Base-by-base conservation (phyloP, 2,113 vertebrate species). In the Chaenocephalus aceratus region DNA sequence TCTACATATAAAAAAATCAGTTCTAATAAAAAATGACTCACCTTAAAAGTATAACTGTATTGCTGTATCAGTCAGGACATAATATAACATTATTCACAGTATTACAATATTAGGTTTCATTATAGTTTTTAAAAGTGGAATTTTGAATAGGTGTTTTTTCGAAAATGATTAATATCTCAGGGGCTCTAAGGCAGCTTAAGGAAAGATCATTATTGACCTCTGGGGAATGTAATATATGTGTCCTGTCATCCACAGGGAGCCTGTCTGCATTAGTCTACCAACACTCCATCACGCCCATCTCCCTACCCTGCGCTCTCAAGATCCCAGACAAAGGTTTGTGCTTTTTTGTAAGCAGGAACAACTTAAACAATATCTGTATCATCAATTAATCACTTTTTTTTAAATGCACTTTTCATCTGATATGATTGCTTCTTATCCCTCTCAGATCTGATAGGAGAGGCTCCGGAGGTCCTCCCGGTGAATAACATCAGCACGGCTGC, bases 201-300 rank as follows among this genome's bases (percentile, higher is more conserved):
- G n/a, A 46, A 14, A 60, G 18, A 46, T 46, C 5, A 14, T 30
- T 44, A 3, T 41, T 6, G 14, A 18, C 1, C 9, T 15, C 6
- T 3, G 3, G 9, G 34, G 5, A 66, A 44, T 53, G 16, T 18
- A 46, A 48, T 8, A 6, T 21, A 36, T 44, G 30, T 64, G 1
- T 12, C 5, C 46, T 52, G 6, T 64, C 18, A 10, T 74, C 84
- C 44, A 15, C 90, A 98, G 97, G 97, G 81, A 98, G 97, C 92
- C 93, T 98, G 12, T 97, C 97, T 3, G 97, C 97, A 6, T 86
- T 98, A 69, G 97, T 98, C 65, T 98, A 96, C 79, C 97, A 98
- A 64, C 97, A 98, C 86, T 95, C 96, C 49, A 97, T 97, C 91
- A 96, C 95, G 3, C 96, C 97, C 10, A 96, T 97, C 82, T 97